Evolutionary conservation across 2,888 invertebrate species (phyloP), one percentile per base, ranked within the genome.

Genomic region (Alcis repandata): DNA sequence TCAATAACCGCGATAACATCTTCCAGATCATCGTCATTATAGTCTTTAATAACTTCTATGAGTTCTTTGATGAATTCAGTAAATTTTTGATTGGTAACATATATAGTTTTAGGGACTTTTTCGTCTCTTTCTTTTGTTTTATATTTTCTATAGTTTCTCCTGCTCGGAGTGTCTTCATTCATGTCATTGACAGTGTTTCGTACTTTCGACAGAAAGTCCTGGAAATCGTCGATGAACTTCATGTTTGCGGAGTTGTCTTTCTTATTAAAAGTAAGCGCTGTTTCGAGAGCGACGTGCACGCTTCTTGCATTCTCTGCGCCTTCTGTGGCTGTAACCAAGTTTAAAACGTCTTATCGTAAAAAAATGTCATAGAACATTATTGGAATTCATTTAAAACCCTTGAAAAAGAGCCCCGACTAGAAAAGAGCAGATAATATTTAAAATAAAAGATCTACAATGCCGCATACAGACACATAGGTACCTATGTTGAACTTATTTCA

Each of bases 271-370:
- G 86, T 80, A 0, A 89, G 56, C 0, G 87, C 79, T 0, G 90
- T 90, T 68, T 90, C 86, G 0, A 90, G 43, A 0, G 82, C 84
- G 13, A 89, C 13, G 15, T 88, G 88, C 0, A 90, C 79, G 17
- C 80, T 81, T 67, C 78, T 79, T 1, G 46, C 13, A 8, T 46
- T 46, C 8, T 22, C n/a, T n/a, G 10, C 22, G 11, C 11, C 19
- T 20, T 10, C 10, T 1, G n/a, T 22, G 19, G 45, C 20, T 20
- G 20, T 19, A 3, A 11, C 3, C 3, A n/a, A n/a, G n/a, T n/a
- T n/a, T n/a, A n/a, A n/a, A n/a, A n/a, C n/a, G n/a, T n/a, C n/a
- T n/a, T n/a, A n/a, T n/a, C n/a, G n/a, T n/a, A n/a, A n/a, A n/a
- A n/a, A n/a, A n/a, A n/a, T n/a, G n/a, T n/a, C n/a, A n/a, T n/a